Conservation (phyloP, 2,113 vertebrate species). For the Cariama cristata region DNA sequence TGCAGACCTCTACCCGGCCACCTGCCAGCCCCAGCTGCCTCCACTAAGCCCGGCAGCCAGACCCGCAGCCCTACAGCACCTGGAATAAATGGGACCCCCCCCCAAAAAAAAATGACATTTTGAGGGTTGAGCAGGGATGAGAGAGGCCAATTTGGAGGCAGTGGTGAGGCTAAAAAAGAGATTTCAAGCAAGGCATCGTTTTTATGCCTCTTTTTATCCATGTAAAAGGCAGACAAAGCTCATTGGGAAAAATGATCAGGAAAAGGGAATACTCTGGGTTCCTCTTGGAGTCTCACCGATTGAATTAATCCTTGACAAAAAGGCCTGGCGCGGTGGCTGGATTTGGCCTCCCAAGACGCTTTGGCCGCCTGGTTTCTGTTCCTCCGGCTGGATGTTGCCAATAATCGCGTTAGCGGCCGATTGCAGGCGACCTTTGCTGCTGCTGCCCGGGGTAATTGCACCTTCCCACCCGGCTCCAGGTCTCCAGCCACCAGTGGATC, state of each 20-base stretch:
- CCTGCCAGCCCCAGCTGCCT: neutral
- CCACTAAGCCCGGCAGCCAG: accelerated
- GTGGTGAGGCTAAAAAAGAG: neutral
- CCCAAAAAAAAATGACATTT: neutral
- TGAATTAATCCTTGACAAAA: neutral
- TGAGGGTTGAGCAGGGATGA: neutral
- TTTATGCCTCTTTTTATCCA: neutral
- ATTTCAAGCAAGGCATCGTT: neutral
- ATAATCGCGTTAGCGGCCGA: neutral
- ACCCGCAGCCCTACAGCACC: neutral
- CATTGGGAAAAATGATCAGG: neutral
- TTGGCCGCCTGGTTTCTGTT: neutral
- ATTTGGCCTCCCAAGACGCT: neutral
- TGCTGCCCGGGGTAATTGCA: neutral
- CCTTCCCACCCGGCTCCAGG: neutral
- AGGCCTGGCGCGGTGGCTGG: neutral
- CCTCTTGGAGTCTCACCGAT: neutral
- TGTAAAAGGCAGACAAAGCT: accelerated
- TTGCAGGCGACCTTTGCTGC: neutral
- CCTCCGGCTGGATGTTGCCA: neutral
- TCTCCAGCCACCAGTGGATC: neutral
- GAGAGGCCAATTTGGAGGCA: neutral
- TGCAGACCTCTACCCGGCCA: too few relatives aligned
- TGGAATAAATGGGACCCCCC: neutral
- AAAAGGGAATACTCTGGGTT: neutral